Percentiles rank a stretch among this genome's conserved stretches.
Conservation (phyloP, 2,797 vertebrate genomes). For the Sebastes oblongus region DNA sequence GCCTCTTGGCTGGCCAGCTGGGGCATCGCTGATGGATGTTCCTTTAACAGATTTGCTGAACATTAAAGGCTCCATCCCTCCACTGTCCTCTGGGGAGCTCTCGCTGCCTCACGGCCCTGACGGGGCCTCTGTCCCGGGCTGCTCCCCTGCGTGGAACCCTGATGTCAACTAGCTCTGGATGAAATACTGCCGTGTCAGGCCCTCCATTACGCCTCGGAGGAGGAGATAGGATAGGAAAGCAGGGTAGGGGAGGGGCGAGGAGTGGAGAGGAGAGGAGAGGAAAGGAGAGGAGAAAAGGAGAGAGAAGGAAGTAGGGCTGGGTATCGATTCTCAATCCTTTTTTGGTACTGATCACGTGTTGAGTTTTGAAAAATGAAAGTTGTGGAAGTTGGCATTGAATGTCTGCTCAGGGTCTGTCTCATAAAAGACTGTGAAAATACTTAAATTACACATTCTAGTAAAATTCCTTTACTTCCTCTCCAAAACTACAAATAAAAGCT, state of each 20-base stretch:
- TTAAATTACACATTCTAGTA: not conserved
- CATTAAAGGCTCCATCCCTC: conserved; percentile 65
- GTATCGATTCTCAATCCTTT: not conserved
- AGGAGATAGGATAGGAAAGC: not conserved
- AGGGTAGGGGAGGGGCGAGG: not conserved
- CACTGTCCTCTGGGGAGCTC: conserved; percentile 7
- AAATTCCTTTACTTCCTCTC: not conserved
- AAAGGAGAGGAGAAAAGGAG: not conserved
- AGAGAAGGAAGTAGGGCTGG: not conserved
- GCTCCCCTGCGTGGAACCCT: conserved; percentile 31
- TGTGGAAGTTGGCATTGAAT: not conserved
- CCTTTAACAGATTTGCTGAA: conserved; percentile 75
- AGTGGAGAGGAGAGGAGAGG: not conserved
- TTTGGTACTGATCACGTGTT: not conserved
- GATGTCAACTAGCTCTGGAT: conserved; percentile 47
- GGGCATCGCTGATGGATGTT: conserved; percentile 64
- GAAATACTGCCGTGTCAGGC: conserved; percentile 55
- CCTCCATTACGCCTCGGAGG: conserved; percentile 42
- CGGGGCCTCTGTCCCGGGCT: conserved; percentile 24
- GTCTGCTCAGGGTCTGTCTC: not conserved
- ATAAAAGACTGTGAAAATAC: not conserved
- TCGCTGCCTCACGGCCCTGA: conserved; percentile 14
- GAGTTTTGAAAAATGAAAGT: not conserved
- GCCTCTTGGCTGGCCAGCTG: conserved; percentile 45
- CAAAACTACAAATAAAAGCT: not conserved